Base-by-base conservation (phyloP, 1,140 invertebrate species). In the Euwallacea similis region DNA sequence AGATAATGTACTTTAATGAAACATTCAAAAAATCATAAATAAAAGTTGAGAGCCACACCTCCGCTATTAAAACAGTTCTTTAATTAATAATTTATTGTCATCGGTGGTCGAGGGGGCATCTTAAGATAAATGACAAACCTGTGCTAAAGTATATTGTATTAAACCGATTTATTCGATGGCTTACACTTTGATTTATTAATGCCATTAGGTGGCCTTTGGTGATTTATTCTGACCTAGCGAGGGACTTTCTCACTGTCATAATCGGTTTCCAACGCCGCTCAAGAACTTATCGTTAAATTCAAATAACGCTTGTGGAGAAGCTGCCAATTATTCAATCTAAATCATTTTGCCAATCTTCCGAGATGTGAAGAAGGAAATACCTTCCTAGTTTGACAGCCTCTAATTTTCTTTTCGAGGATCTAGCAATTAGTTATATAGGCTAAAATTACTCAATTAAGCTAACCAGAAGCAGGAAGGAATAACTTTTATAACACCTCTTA, bases 141-240 rank as follows among this genome's bases (percentile, higher is more conserved):
- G 1, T 33, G 21, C 70, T 66, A 66, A 46, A 59, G 64, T 64
- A 61, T 72, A 67, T 67, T 72, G 70, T 62, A 72, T 72, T 66
- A 72, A 72, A 67, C 16, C 64, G 70, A 72, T 66, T 66, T 50
- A 43, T 66, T 72, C 64, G 70, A 66, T 72, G 70, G 66, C 66
- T 73, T 65, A 69, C 67, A 71, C 73, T 66, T 71, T 74, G 70
- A 74, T 74, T 74, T 74, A 74, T 74, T 67, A 65, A 72, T 55
- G 56, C 66, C 64, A 74, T 74, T 73, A 72, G 56, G 46, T 56
- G 58, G 66, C 54, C 60, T 68, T 46, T 65, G 56, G 58, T 69
- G 73, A 72, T 74, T 72, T 74, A 74, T 72, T 47, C 62, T 56
- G 58, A 53, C 60, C 60, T 56, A 64, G 56, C 70, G 8, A 9